Base-by-base conservation (phyloP, 2,113 vertebrate genomes). In the Cinclus mexicanus region DNA sequence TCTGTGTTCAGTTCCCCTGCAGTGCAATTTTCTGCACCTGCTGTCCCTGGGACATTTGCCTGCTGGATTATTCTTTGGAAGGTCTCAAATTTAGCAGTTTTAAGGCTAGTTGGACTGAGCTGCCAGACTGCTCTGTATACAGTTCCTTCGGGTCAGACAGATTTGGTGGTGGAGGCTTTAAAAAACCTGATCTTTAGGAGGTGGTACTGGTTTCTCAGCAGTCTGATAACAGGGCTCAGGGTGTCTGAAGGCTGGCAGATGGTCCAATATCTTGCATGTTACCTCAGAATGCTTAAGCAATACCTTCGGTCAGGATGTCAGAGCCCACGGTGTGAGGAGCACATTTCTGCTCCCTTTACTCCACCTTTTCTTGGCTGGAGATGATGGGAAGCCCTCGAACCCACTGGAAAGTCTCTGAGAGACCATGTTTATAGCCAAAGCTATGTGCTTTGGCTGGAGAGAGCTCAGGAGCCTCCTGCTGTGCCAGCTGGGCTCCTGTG, bases 341-440 rank as follows among this genome's bases (percentile, higher is more conserved):
- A 2, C 2, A 1, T 41, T 75, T 57, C 50, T 63, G 18, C 19
- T 69, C 31, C 25, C 19, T 52, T 35, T 65, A n/a, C n/a, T 49
- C 1, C 1, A 11, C 14, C 20, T 3, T 1, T 59, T 29, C 20
- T 31, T 5, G 2, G 3, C 28, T 17, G 21, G 21, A 19, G 18
- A 4, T 0, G 1, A 53, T 50, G 39, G 24, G n/a, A 65, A 81
- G 20, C 21, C 26, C 44, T 31, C 25, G 82, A 9, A 28, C 6
- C 8, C 25, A 10, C 33, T 2, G 2, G 2, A 2, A 2, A 24
- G 12, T 12, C 22, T 83, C 47, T 67, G 49, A 50, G 41, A 65
- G 44, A 17, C 35, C 0, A 1, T 1, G 13, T 26, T 50, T 4
- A n/a, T n/a, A n/a, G n/a, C n/a, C n/a, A n/a, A n/a, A n/a, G 2